Base-by-base conservation (phyloP, 2,888 invertebrate species). In the Tiliacea citrago region DNA sequence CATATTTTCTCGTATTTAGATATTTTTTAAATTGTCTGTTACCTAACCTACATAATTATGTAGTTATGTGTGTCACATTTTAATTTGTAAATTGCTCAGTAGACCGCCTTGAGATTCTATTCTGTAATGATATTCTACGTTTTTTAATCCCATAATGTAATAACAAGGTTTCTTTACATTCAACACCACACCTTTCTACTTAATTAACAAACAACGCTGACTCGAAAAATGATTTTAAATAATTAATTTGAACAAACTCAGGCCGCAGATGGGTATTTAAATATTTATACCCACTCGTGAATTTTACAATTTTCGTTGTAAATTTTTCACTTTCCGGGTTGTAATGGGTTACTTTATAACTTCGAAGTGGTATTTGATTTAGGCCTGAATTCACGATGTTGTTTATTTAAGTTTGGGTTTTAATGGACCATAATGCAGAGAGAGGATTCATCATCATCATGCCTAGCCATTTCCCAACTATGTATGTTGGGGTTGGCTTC, bases 211-310 rank as follows among this genome's bases (percentile, higher is more conserved):
- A 72, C 57, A 70, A 70, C 45, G 45, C 42, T 7, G 51, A 35
- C 60, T 53, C 1, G 47, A 73, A 77, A 80, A 74, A 78, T 62
- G 8, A 53, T 63, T 78, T 63, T 73, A 63, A 85, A 81, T 85
- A 68, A 83, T 83, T 73, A 77, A 83, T 65, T 62, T 73, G 45
- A n/a, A 71, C 63, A 73, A 73, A 71, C 73, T 75, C 60, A 13
- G 16, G 35, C 61, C 55, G 42, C 24, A 47, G 60, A 73, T 73
- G 60, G 61, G n/a, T 60, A 18, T 65, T 82, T 51, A 75, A 83
- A 85, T 83, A 83, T 82, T 85, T 66, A 73, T 58, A 16, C 16
- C 8, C 35, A 35, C 58, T 73, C n/a, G 24, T 81, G 77, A 81
- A 81, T 77, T 39, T 39, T 39, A 6, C 39, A 39, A 2, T 39